A percentile compares a stretch with the other conserved stretches of the same genome.
These are phyloP conservation scores for Pangasius krempfi DNA, from an alignment of 2,797 vertebrate genomes.

Conservation along the genomic window DNA sequence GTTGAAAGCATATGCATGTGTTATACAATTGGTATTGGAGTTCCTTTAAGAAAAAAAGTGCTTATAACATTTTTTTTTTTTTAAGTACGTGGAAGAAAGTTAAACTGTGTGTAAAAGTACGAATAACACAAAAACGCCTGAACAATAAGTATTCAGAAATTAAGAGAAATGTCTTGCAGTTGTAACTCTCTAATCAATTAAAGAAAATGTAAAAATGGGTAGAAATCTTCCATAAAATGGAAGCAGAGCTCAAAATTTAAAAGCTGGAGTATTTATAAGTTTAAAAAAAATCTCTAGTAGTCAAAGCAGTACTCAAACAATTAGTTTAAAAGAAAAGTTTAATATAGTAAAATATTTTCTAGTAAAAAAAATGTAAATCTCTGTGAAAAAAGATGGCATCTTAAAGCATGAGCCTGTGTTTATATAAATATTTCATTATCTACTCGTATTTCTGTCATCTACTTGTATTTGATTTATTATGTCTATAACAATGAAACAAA, in stretches of 20 bases:
- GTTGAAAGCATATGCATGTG: background rate
- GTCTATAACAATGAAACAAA: background rate
- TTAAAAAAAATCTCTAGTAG: background rate
- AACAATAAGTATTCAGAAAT: background rate
- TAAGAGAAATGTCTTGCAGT: background rate
- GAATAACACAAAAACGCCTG: background rate
- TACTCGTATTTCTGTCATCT: background rate
- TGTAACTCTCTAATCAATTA: background rate
- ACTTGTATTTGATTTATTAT: background rate
- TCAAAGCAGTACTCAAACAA: background rate
- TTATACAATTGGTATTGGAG: background rate
- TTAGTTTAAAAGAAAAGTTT: background rate
- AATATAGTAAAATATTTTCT: background rate
- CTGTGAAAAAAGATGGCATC: background rate
- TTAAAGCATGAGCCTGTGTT: background rate
- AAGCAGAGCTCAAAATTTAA: background rate
- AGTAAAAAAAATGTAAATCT: background rate
- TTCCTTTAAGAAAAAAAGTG: background rate
- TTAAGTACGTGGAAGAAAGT: background rate
- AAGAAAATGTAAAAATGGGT: background rate
- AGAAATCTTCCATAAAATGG: background rate
- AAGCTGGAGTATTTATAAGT: background rate
- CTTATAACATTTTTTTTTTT: no score
- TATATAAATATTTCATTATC: background rate
- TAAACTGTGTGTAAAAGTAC: background rate